Evolutionary conservation across 2,888 invertebrate species (phyloP), one percentile per base, ranked within the genome.

Genomic region (Drosophila neoperkinsi): DNA sequence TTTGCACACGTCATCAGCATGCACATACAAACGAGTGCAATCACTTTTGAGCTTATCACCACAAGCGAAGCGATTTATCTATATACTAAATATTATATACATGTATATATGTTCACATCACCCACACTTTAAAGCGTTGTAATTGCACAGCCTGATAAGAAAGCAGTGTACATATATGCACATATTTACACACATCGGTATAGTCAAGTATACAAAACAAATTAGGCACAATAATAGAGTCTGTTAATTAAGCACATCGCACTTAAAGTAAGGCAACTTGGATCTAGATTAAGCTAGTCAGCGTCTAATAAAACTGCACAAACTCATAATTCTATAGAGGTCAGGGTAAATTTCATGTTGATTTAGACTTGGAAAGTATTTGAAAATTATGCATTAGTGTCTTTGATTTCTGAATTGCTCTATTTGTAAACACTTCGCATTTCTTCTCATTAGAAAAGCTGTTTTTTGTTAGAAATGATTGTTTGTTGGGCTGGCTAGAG

Each of bases 131-230:
- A 55, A 11, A 1, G 34, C 53, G 43, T 34, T 51, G 28, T 41
- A 56, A 34, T 51, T 53, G 18, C 16, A 50, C 9, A 3, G n/a
- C 13, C 57, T 50, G 74, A 74, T 74, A 70, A 71, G 71, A 46
- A 4, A 43, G 25, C 41, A 46, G n/a, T 21, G 25, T 25, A 25
- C 25, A 25, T 25, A 25, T 25, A 57, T 68, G 33, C 30, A 30
- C 31, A 49, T 13, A 25, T 38, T 13, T n/a, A 28, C 13, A 21
- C 16, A 46, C 25, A 46, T n/a, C 43, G 1, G n/a, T 43, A 6
- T 11, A 21, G 7, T 11, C 43, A 4, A n/a, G 25, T 10, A 25
- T 25, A 9, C 46, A 16, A 25, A 25, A 16, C n/a, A 41, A 31
- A 31, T 16, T 31, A 31, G 16, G 28, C 10, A 16, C 33, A 53